Conservation (phyloP, 2,797 vertebrate genomes). For the Melanotaenia nigrans region DNA sequence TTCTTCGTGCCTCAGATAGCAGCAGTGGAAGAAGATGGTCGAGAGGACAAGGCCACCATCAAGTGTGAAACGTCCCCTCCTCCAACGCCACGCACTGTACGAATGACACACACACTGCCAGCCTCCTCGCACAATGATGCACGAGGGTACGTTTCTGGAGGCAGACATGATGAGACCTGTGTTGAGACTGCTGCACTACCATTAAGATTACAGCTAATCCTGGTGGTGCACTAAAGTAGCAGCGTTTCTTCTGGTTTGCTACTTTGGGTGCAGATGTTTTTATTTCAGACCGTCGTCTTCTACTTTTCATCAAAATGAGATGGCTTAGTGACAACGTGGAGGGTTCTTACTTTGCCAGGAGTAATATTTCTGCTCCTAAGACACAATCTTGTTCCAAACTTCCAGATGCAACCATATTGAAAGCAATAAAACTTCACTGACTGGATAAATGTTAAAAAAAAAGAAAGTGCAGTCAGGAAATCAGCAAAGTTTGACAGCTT, state of each 20-base stretch:
- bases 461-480: not conserved
- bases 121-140: conserved; percentile 96
- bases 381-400: not conserved
- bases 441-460: not conserved
- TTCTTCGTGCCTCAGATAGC: conserved; percentile 85
- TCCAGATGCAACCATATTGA: not conserved
- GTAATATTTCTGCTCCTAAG: conserved; percentile 2
- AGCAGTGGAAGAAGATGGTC: conserved; percentile 95
- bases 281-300: not conserved
- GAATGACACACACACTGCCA: conserved; percentile 97
- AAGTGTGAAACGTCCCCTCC: conserved; percentile 99
- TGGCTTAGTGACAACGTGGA: conserved; percentile 1
- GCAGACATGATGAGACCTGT: not conserved
- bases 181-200: not conserved
- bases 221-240: not conserved
- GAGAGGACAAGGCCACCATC: conserved; percentile 98
- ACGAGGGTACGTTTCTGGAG: conserved; percentile 83
- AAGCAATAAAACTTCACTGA: not conserved
- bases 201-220: not conserved
- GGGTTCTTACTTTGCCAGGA: conserved; percentile 18
- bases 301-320: conserved; percentile 17
- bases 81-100: conserved; percentile 91
- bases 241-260: not conserved
- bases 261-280: conserved; percentile 1
- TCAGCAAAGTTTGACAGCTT: not conserved